A percentile compares a stretch with the other conserved stretches of the same genome.
phyloP scores from a whole-genome alignment of 92 coral and sea anemone genomes.

The Plumapathes pennacea region DNA sequence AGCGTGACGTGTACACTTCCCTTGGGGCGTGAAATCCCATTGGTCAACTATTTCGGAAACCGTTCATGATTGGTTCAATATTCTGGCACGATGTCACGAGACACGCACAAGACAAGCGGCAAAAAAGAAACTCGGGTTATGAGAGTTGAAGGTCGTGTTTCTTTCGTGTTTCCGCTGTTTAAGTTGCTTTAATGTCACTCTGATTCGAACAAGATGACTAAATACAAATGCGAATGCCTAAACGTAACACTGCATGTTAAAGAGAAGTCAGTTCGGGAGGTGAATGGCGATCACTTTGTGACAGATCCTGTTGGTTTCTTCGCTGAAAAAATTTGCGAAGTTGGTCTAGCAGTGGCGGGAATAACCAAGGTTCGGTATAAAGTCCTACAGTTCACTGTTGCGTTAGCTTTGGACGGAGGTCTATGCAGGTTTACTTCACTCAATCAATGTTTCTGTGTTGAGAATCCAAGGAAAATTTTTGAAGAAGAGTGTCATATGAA shows the following conservation, averaged over 20 bases:
- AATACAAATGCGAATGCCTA: conserved; percentile 73
- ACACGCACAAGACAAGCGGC: neutral
- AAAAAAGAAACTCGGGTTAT: neutral
- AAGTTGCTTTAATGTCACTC: neutral
- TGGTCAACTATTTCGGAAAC: too few relatives aligned
- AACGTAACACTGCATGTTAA: conserved; percentile 77
- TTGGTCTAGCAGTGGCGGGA: conserved; percentile 95
- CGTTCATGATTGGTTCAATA: too few relatives aligned
- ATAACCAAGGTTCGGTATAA: conserved; percentile 66
- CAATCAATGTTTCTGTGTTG: neutral
- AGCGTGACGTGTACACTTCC: too few relatives aligned
- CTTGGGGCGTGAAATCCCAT: too few relatives aligned
- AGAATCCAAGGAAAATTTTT: neutral
- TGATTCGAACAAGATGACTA: conserved; percentile 51
- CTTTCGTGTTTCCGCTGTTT: neutral
- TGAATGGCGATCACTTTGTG: conserved; percentile 73
- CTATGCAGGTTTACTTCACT: too few relatives aligned
- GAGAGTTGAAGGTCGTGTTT: neutral
- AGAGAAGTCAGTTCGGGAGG: conserved; percentile 62
- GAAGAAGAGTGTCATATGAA: neutral
- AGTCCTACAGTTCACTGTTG: neutral
- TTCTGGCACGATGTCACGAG: conserved; percentile 4
- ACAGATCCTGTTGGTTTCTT: conserved; percentile 66
- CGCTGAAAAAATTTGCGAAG: conserved; percentile 63
- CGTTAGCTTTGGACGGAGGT: too few relatives aligned